Evolutionary conservation across 2,113 vertebrate genomes (phyloP).

Genomic region (Ahaetulla prasina): DNA sequence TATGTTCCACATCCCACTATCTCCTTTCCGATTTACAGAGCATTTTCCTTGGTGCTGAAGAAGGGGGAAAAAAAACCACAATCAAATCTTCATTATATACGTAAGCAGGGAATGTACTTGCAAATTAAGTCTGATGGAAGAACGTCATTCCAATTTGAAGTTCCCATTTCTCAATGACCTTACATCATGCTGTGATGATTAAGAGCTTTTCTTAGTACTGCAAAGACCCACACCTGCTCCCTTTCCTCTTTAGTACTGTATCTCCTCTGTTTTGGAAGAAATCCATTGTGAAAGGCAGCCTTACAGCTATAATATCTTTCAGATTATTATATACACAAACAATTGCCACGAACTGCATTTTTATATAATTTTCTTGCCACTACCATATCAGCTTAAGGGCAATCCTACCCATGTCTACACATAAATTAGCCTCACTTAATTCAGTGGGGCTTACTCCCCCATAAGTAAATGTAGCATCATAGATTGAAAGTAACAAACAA

Average conservation of each 20-base stretch:
- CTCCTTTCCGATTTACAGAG: conserved; percentile 6
- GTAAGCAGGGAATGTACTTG: conserved; percentile 25
- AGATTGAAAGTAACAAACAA: background rate
- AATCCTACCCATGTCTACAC: background rate
- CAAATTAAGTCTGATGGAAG: background rate
- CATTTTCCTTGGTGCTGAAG: background rate
- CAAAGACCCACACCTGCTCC: background rate
- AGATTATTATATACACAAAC: conserved; percentile 7
- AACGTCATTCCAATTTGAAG: background rate
- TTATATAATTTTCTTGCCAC: background rate
- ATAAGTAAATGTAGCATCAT: no score
- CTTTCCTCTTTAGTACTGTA: background rate
- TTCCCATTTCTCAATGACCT: conserved; percentile 2
- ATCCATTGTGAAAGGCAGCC: background rate
- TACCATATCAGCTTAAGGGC: background rate
- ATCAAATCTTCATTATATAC: conserved; percentile 25
- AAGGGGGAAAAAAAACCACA: background rate
- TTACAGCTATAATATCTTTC: background rate
- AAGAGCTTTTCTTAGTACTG: background rate
- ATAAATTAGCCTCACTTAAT: background rate
- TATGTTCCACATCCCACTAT: conserved; percentile 1
- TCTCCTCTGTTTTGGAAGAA: background rate
- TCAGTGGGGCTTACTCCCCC: no score
- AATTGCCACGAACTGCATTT: background rate
- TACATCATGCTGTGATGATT: background rate